Conservation (phyloP, 2,113 vertebrate species). For the Astatotilapia flaviijosephi region DNA sequence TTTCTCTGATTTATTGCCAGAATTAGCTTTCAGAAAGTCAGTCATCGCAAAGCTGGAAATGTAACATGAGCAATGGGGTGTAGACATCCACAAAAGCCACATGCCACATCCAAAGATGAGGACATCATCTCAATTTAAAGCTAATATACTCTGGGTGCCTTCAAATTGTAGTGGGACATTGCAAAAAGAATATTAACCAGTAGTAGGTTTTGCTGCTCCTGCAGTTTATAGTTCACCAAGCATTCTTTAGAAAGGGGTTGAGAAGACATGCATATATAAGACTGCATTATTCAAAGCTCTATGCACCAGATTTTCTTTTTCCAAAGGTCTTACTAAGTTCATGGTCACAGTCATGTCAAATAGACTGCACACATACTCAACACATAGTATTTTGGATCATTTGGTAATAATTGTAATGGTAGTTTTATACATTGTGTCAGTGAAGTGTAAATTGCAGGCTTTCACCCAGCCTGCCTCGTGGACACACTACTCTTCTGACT, state of each 20-base stretch:
- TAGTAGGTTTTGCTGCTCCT: not conserved
- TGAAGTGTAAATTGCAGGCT: not conserved
- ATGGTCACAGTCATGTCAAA: not conserved
- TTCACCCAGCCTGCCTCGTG: not conserved
- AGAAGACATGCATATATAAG: accelerated
- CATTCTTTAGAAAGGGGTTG: not conserved
- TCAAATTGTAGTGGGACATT: not conserved
- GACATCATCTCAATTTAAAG: not conserved
- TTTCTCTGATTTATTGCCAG: not conserved
- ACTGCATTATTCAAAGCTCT: not conserved
- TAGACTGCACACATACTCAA: not conserved
- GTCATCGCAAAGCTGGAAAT: not conserved
- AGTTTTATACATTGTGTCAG: not conserved
- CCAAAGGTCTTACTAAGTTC: not conserved
- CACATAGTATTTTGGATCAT: not conserved
- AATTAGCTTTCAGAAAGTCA: not conserved
- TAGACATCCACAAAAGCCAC: not conserved
- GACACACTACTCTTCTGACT: not conserved
- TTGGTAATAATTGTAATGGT: not conserved
- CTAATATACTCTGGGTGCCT: not conserved
- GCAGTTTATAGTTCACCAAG: not conserved
- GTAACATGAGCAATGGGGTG: not conserved
- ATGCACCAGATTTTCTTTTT: not conserved
- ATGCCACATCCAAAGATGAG: not conserved
- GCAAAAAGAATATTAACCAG: not conserved